Evolutionary conservation across 2,797 vertebrate genomes (phyloP).

Genomic region (Sorex maritimensis): DNA sequence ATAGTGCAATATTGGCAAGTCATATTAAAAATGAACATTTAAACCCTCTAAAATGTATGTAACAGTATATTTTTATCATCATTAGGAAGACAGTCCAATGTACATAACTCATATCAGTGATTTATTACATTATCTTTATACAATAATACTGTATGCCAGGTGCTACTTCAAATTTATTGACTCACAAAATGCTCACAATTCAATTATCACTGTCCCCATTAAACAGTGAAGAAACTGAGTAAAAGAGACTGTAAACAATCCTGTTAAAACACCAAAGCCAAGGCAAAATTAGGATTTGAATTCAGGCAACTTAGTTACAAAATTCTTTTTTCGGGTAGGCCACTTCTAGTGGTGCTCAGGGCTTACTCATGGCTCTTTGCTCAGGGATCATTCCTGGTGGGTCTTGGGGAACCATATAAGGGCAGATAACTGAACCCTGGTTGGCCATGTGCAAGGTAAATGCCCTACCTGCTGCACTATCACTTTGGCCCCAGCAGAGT

Average conservation of each 20-base stretch:
- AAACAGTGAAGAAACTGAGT: conserved; percentile 13
- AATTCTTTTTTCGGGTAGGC: neutral
- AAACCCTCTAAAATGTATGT: neutral
- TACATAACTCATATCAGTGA: neutral
- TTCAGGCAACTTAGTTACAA: neutral
- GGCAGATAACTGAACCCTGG: too few species aligned
- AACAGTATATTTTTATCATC: neutral
- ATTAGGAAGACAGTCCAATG: conserved; percentile 39
- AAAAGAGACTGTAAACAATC: conserved; percentile 1
- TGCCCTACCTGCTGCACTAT: too few species aligned
- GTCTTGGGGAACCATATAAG: too few species aligned
- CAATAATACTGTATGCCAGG: neutral
- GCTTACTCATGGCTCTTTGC: too few species aligned
- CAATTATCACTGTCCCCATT: neutral
- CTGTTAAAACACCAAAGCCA: neutral
- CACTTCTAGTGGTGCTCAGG: too few species aligned
- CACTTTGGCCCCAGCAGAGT: too few species aligned
- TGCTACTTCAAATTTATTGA: neutral
- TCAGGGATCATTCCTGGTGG: too few species aligned
- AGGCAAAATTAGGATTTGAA: neutral
- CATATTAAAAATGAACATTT: neutral
- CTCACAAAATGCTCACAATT: neutral
- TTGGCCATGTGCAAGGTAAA: too few species aligned
- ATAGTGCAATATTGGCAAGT: neutral
- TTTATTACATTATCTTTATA: neutral